These are phyloP conservation scores for Capreolus pygargus DNA, from an alignment of 2,113 vertebrate species.

Conservation along the genomic window DNA sequence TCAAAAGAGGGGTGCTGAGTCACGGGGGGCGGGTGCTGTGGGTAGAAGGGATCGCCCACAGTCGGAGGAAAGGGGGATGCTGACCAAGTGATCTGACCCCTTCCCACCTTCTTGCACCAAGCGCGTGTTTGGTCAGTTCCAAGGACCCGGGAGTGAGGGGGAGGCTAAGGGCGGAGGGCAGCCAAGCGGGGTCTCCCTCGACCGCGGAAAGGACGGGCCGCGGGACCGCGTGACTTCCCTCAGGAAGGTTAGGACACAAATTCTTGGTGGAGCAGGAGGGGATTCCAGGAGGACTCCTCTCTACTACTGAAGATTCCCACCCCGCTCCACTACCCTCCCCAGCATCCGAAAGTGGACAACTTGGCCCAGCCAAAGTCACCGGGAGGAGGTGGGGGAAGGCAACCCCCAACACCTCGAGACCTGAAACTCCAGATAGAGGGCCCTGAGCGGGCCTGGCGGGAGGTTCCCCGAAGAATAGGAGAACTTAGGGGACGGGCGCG, in stretches of 20 bases:
- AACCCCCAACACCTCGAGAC: not conserved
- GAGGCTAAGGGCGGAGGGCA: not conserved
- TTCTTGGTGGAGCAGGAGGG: not conserved
- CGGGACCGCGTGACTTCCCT: conserved; percentile 25
- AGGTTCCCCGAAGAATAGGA: not conserved
- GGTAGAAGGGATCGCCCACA: not conserved
- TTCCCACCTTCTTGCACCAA: conserved; percentile 12
- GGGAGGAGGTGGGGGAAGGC: not conserved
- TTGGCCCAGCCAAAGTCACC: conserved; percentile 36
- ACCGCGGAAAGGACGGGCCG: not conserved
- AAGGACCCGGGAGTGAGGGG: not conserved
- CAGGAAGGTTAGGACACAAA: not conserved
- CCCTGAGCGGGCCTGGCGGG: not conserved
- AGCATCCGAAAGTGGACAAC: conserved; percentile 12
- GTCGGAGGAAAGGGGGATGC: conserved; percentile 1
- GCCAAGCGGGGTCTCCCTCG: not conserved
- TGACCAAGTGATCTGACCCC: conserved; percentile 26
- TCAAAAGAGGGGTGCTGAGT: conserved; percentile 73
- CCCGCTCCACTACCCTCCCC: not conserved
- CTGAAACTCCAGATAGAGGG: not conserved
- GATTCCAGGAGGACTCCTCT: not conserved
- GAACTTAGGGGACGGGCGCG: not conserved
- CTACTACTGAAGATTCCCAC: not conserved
- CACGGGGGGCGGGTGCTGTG: conserved; percentile 3
- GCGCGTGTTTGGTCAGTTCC: conserved; percentile 46